Base-by-base conservation (phyloP, 23 tunicate species). In the Diplosoma virens region DNA sequence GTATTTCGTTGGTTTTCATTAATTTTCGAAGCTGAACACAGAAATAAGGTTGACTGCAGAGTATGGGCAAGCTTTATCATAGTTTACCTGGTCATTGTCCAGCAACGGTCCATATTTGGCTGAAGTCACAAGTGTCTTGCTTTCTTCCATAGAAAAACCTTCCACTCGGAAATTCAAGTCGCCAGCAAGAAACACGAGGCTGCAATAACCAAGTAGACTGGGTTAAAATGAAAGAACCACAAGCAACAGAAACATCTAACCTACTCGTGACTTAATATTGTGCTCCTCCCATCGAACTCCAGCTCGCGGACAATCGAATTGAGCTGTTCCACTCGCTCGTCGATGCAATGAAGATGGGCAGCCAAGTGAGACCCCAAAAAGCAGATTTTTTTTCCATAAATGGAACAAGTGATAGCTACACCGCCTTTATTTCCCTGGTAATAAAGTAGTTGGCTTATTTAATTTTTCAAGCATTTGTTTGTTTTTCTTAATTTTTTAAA, bases 361-460 rank as follows among this genome's bases (percentile, higher is more conserved):
- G 80, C 56, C 22, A 90, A 64, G 64, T 90, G 97, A 33, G 82
- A 66, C 67, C 84, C 84, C 28, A 90, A 55, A 58, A 90, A 79
- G 67, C 90, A 84, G 36, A 90, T 41, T 25, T 58, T 79, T 31
- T 54, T 28, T 1, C 86, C 86, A 37, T 90, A 84, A 14, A 84
- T 26, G 29, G 66, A 46, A 2, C 56, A 24, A 3, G 97, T 84
- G 17, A 90, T 78, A 1, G 97, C 86, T 3, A 90, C 90, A 1
- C 97, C 97, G 3, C 97, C 97, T 58, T 90, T 90, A 75, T 90
- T 90, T 11, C 97, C 97, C 90, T 90, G 75, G 6, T 11, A 45
- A 45, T 9, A 45, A 9, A 45, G n/a, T n/a, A n/a, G n/a, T n/a
- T n/a, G n/a, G n/a, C n/a, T n/a, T n/a, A n/a, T n/a, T n/a, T n/a